Base-by-base conservation (phyloP, 2,113 vertebrate species). In the Papio anubis region DNA sequence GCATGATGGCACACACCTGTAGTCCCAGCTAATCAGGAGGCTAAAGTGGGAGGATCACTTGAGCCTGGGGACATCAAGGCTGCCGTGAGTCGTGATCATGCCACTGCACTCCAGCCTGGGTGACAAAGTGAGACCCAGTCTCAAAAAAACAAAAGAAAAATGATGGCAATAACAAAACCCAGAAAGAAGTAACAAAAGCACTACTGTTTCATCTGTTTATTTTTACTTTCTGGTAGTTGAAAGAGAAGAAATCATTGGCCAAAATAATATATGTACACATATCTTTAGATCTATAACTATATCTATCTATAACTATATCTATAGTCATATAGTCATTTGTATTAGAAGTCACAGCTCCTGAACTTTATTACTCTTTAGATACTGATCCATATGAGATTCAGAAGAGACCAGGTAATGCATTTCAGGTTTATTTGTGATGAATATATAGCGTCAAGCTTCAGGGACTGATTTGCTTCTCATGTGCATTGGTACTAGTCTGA, bases 371-470 rank as follows among this genome's bases (percentile, higher is more conserved):
- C 3, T 64, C 8, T 89, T 45, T 21, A 13, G 3, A 8, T 32
- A 35, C 30, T 70, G 23, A 45, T 27, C 35, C 45, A 55, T 1
- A 52, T 21, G 35, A 40, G 6, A 23, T 40, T 57, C 30, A 12
- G 14, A 70, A 72, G 40, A 30, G 50, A 43, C 78, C 82, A 55
- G 18, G 38, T 64, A 8, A 48, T 1, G 16, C 17, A 5, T 6
- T 40, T 79, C 32, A 52, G 66, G 50, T 18, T 61, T 76, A 38
- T 32, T 61, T 76, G 18, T 75, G 66, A 38, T 43, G 17, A 27
- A 13, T 11, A 11, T 27, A 6, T 13, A n/a, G 32, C 21, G 0
- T 5, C 1, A 1, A 45, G 18, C 50, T 45, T 64, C 52, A 30
- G 76, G 75, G 57, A 13, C 48, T 40, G 66, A 23, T 50, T 57